A percentile compares a stretch with the other conserved stretches of the same genome.
Evolutionary conservation across 2,888 invertebrate species (phyloP).

Genomic region (Cremastinae sp.): DNA sequence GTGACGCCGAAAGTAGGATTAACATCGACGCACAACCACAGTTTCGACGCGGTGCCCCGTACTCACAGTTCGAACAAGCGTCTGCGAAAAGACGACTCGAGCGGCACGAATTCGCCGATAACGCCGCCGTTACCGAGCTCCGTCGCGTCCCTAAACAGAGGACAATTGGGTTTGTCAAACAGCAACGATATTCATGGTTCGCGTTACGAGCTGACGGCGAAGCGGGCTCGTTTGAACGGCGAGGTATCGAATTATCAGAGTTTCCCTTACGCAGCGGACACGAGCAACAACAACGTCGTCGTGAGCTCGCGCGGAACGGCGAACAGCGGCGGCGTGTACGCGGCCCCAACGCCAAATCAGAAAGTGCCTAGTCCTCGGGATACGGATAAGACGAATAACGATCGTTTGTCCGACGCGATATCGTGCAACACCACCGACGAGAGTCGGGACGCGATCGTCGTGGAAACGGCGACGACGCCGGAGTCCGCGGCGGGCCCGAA

Average conservation of each 20-base stretch:
- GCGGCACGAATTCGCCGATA: constrained; percentile 63
- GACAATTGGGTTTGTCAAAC: constrained; percentile 1
- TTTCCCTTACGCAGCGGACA: constrained; percentile 21
- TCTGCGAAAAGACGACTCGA: constrained; percentile 80
- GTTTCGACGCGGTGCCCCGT: constrained; percentile 80
- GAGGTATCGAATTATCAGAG: constrained; percentile 75
- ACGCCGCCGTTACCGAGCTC: constrained; percentile 67
- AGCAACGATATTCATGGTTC: constrained; percentile 49
- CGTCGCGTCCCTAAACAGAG: constrained; percentile 71
- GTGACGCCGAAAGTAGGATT: constrained; percentile 69
- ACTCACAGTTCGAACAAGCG: constrained; percentile 83
- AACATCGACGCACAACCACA: constrained; percentile 75
- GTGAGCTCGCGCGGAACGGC: constrained; percentile 23
- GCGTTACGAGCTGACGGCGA: constrained; percentile 74
- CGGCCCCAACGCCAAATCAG: constrained; percentile 79
- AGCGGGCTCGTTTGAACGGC: constrained; percentile 81
- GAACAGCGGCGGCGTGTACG: constrained; percentile 57
- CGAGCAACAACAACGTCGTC: constrained; percentile 42
- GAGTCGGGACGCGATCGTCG: constrained; percentile 30
- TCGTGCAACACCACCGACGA: constrained; percentile 60
- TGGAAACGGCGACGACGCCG: constrained; percentile 57
- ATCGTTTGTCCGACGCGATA: constrained; percentile 60
- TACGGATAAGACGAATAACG: constrained; percentile 63
- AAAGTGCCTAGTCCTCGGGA: constrained; percentile 81
- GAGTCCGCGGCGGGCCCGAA: constrained; percentile 80